Evolutionary conservation across 2,797 vertebrate species (phyloP).

Genomic region (Corythornis leucogaster): DNA sequence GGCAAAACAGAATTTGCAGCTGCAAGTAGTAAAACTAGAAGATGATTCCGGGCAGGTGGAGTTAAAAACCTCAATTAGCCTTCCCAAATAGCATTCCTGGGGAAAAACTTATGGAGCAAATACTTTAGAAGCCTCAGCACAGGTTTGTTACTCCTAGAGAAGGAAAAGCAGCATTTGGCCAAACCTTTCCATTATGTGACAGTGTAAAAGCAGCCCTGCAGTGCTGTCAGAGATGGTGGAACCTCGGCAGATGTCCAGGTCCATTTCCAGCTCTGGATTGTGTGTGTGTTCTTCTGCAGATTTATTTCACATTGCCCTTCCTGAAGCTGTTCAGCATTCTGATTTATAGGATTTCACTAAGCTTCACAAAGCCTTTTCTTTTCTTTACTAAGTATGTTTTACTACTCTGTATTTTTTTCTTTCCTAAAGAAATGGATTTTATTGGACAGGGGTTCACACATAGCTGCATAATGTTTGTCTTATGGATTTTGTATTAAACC

Average conservation of each 20-base stretch:
- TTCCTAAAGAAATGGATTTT: constrained; percentile 8
- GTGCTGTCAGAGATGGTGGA: neutral
- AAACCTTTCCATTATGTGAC: constrained; percentile 30
- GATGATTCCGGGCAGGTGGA: neutral
- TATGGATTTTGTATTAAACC: constrained; percentile 51
- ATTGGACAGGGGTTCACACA: constrained; percentile 25
- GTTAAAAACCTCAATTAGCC: constrained; percentile 31
- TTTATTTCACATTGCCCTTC: constrained; percentile 48
- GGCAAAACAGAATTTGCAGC: neutral
- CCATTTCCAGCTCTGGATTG: constrained; percentile 18
- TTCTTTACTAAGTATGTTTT: constrained; percentile 47
- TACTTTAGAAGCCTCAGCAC: constrained; percentile 4
- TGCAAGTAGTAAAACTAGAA: neutral
- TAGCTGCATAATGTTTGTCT: constrained; percentile 13
- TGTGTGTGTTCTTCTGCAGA: neutral
- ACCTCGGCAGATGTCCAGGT: neutral
- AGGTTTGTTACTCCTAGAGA: neutral
- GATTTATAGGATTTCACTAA: constrained; percentile 55
- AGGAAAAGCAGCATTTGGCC: constrained; percentile 6
- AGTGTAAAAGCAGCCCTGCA: neutral
- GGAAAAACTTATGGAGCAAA: neutral
- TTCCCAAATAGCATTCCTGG: constrained; percentile 22
- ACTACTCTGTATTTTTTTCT: constrained; percentile 53
- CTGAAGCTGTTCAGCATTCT: neutral
- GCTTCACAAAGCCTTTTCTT: constrained; percentile 18